phyloP scores from a whole-genome alignment of 2,888 invertebrate genomes.

The Sicus ferrugineus region DNA sequence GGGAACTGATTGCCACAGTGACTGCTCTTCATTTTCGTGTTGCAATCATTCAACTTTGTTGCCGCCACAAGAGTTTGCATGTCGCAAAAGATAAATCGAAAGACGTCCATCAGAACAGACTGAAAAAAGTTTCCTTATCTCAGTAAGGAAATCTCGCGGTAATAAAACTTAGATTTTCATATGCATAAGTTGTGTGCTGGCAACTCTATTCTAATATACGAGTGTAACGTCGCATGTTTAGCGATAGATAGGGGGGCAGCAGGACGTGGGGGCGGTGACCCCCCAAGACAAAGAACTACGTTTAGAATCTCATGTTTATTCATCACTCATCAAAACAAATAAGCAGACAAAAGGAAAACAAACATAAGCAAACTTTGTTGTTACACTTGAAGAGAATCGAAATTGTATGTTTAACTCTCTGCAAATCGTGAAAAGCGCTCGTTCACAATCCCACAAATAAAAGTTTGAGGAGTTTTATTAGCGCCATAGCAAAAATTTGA shows the following conservation, averaged over 20 bases:
- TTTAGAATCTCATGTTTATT: constrained; percentile 19
- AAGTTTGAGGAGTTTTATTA: constrained; percentile 9
- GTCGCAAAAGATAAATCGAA: constrained; percentile 31
- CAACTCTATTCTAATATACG: background rate
- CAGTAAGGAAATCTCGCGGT: constrained; percentile 8
- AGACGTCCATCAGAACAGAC: constrained; percentile 20
- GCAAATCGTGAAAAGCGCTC: background rate
- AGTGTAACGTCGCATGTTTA: background rate
- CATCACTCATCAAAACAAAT: constrained; percentile 30
- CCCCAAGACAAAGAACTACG: background rate
- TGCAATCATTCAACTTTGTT: constrained; percentile 19
- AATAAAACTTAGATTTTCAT: constrained; percentile 20
- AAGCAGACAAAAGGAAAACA: background rate
- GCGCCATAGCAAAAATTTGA: constrained; percentile 2
- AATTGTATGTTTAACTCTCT: background rate
- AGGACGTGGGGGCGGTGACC: background rate
- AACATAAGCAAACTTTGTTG: background rate
- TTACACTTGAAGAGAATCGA: background rate
- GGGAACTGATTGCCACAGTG: too few species aligned
- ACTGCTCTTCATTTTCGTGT: background rate
- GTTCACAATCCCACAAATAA: background rate
- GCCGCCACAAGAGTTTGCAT: constrained; percentile 32
- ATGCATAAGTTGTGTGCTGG: constrained; percentile 24
- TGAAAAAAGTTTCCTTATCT: constrained; percentile 24
- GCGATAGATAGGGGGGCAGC: background rate